These are phyloP conservation scores for Archegozetes longisetosus DNA, from an alignment of 1,140 invertebrate genomes.

Conservation along the genomic window DNA sequence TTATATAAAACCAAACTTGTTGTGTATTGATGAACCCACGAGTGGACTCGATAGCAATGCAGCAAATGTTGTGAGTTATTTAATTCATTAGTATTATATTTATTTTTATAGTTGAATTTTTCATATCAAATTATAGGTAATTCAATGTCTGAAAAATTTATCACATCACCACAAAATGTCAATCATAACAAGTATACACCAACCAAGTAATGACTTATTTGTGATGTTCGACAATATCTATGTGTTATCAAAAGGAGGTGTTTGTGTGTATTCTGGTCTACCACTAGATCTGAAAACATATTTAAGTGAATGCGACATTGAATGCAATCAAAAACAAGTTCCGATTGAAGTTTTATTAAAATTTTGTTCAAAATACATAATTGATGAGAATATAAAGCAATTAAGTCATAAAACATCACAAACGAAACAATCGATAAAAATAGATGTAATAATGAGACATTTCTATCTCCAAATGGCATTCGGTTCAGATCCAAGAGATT, in stretches of 20 bases:
- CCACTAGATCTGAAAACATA: conserved; percentile 13
- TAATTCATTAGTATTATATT: neutral
- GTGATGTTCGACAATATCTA: conserved; percentile 65
- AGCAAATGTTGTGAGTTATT: neutral
- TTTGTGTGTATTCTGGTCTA: conserved; percentile 25
- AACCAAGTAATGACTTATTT: conserved; percentile 82
- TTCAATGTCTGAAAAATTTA: conserved; percentile 34
- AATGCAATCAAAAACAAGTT: neutral
- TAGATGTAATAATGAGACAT: neutral
- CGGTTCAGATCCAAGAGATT: neutral
- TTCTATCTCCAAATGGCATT: neutral
- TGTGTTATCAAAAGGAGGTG: conserved; percentile 14
- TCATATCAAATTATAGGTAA: conserved; percentile 1
- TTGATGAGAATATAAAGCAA: neutral
- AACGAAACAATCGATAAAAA: neutral
- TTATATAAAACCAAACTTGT: conserved; percentile 1
- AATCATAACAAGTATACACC: conserved; percentile 90
- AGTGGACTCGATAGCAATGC: conserved; percentile 45
- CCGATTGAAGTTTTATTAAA: neutral
- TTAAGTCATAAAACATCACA: neutral
- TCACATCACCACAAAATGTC: neutral
- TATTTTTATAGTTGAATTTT: neutral
- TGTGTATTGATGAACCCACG: conserved; percentile 28
- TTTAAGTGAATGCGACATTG: neutral
- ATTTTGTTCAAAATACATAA: neutral